Evolutionary conservation across 1,140 invertebrate species (phyloP).

Genomic region (Drosophila athabasca): DNA sequence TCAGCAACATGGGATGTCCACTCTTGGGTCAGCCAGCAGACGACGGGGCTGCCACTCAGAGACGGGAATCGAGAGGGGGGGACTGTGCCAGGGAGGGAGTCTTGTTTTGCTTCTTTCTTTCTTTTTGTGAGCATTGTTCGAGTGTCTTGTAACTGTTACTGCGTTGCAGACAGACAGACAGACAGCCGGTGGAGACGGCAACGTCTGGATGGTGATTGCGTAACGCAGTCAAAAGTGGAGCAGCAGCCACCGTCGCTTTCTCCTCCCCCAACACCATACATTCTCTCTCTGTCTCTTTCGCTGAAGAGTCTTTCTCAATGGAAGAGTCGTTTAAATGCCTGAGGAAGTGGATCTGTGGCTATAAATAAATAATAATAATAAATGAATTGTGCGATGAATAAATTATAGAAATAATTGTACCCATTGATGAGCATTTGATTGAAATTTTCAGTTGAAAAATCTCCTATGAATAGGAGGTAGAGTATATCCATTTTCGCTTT

Average conservation of each 20-base stretch:
- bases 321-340: constrained; percentile 1
- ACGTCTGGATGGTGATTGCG: constrained; percentile 47
- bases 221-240: constrained; percentile 77
- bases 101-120: constrained; percentile 41
- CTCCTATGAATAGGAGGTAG: not conserved
- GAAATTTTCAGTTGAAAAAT: too few relatives aligned
- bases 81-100: not conserved
- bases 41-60: not conserved
- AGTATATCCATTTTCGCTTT: not conserved
- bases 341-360: too few relatives aligned
- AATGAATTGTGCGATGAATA: too few relatives aligned
- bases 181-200: constrained; percentile 31
- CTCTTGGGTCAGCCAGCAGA: constrained; percentile 23
- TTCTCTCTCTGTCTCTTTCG: constrained; percentile 48
- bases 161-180: constrained; percentile 30
- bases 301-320: not conserved
- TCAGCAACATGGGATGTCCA: constrained; percentile 57
- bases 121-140: constrained; percentile 47
- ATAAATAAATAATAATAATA: too few relatives aligned
- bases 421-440: too few relatives aligned
- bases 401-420: too few relatives aligned
- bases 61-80: not conserved
- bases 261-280: constrained; percentile 48
- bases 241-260: constrained; percentile 50
- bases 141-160: constrained; percentile 57